Evolutionary conservation across 1,140 invertebrate genomes (phyloP).

Genomic region (Yoshiicerus persimilis): DNA sequence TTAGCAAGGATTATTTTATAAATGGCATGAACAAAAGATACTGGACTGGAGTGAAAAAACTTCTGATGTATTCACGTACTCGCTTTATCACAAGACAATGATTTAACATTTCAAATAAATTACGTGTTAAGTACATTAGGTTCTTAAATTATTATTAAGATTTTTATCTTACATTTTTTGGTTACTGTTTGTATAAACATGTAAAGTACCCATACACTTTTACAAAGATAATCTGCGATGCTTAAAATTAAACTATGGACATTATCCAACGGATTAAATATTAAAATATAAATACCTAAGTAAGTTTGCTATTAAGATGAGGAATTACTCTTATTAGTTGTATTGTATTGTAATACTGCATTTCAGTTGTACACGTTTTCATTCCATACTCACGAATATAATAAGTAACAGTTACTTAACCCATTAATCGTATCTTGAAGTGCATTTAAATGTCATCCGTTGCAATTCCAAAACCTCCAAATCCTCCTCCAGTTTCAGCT

Average conservation of each 20-base stretch:
- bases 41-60: neutral
- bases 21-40: neutral
- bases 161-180: too few species aligned
- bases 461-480: conserved; percentile 21
- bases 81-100: neutral
- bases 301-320: too few species aligned
- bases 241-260: too few species aligned
- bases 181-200: too few species aligned
- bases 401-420: neutral
- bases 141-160: too few species aligned
- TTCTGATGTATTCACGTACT: neutral
- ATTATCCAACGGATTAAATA: too few species aligned
- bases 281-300: too few species aligned
- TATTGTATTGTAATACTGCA: neutral
- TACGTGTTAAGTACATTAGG: too few species aligned
- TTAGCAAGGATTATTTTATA: neutral
- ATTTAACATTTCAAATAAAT: too few species aligned
- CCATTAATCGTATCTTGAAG: neutral
- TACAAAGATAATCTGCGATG: too few species aligned
- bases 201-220: too few species aligned
- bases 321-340: neutral
- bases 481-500: neutral
- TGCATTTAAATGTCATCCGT: neutral
- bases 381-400: neutral
- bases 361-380: neutral